Evolutionary conservation across 2,113 vertebrate species (phyloP).

Genomic region (Oreochromis tanganicae): DNA sequence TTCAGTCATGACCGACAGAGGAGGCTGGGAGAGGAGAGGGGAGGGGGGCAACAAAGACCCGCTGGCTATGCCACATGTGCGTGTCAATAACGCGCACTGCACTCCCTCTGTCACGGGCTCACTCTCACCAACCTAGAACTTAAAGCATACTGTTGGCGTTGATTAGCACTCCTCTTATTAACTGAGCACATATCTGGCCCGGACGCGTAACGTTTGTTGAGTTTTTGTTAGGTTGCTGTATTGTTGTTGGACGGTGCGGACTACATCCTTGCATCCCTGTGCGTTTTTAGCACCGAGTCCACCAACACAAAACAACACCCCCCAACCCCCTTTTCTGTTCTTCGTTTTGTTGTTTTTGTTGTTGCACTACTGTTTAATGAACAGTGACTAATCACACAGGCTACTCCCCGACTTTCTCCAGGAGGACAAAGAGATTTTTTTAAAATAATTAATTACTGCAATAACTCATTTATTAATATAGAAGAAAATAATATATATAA

Average conservation of each 20-base stretch:
- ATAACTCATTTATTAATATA: background rate
- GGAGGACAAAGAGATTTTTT: background rate
- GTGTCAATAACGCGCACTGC: slow-evolving; percentile 45
- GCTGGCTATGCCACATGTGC: slow-evolving; percentile 56
- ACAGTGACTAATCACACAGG: background rate
- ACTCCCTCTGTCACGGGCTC: background rate
- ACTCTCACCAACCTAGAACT: background rate
- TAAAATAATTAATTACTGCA: background rate
- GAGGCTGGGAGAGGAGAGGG: background rate
- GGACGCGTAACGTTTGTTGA: background rate
- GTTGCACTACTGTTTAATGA: background rate
- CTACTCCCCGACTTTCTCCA: slow-evolving; percentile 4
- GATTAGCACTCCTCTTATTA: background rate
- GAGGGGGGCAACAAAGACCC: slow-evolving; percentile 51
- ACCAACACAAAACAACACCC: background rate
- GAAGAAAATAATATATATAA: background rate
- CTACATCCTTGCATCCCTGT: background rate
- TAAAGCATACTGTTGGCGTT: background rate
- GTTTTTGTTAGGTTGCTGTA: background rate
- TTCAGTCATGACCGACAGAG: background rate
- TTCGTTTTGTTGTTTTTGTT: background rate
- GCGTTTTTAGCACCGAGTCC: background rate
- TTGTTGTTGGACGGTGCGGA: background rate
- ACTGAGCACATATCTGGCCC: background rate
- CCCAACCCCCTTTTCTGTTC: background rate